phyloP scores from a whole-genome alignment of 2,888 invertebrate species.

The Folsomia candida region DNA sequence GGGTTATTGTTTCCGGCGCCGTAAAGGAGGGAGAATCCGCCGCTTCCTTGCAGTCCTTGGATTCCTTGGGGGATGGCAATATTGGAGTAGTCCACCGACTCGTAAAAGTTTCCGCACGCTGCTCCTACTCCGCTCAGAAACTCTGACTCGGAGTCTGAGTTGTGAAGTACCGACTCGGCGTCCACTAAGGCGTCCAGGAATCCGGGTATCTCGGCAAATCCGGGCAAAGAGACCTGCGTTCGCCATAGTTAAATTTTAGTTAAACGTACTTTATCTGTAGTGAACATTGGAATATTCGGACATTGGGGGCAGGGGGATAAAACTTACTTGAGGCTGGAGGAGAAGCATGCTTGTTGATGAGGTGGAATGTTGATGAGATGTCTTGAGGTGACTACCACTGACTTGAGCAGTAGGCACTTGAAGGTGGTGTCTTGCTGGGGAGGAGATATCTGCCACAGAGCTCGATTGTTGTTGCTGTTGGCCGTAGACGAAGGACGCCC shows the following conservation, averaged over 20 bases:
- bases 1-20: no score
- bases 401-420: conserved; percentile 30
- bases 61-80: conserved; percentile 31
- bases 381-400: conserved; percentile 28
- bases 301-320: neutral
- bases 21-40: no score
- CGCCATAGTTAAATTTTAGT: neutral
- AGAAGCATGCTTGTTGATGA: conserved; percentile 80
- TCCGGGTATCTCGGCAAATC: conserved; percentile 51
- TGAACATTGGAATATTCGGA: neutral
- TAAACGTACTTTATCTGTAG: neutral
- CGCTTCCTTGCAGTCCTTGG: neutral
- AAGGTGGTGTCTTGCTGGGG: no score
- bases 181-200: conserved; percentile 51
- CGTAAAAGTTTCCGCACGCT: conserved; percentile 71
- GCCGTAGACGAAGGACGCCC: conserved; percentile 37
- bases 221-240: conserved; percentile 42
- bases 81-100: conserved; percentile 54
- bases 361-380: conserved; percentile 53
- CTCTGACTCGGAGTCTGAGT: conserved; percentile 49
- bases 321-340: conserved; percentile 83
- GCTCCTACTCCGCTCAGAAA: conserved; percentile 42
- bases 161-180: conserved; percentile 49
- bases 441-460: no score
- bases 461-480: conserved; percentile 26